Conservation (phyloP, 1,140 invertebrate genomes). For the Drosophila nannoptera region DNA sequence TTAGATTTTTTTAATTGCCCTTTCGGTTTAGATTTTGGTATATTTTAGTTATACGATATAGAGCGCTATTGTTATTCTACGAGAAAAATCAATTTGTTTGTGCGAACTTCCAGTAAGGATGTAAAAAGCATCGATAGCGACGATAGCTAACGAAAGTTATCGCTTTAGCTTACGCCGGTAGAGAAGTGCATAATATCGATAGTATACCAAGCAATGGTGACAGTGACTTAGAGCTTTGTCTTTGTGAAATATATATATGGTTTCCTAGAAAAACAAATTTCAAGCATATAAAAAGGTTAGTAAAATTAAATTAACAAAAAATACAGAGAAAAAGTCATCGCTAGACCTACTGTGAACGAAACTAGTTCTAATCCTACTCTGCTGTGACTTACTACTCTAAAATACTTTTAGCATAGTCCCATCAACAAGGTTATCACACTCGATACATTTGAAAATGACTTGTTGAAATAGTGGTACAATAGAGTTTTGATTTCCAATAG, state of each 20-base stretch:
- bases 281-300: too few species aligned
- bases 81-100: conserved; percentile 59
- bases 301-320: too few species aligned
- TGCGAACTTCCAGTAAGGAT: conserved; percentile 33
- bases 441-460: conserved; percentile 45
- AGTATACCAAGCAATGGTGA: background rate
- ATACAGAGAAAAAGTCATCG: background rate
- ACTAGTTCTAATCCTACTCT: background rate
- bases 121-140: conserved; percentile 38
- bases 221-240: background rate
- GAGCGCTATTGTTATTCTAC: conserved; percentile 30
- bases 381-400: conserved; percentile 11
- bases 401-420: background rate
- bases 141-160: conserved; percentile 17
- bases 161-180: background rate
- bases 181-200: background rate
- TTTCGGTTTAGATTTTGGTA: conserved; percentile 1
- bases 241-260: too few species aligned
- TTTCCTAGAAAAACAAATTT: too few species aligned
- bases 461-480: conserved; percentile 30
- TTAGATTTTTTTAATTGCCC: conserved; percentile 12
- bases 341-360: background rate
- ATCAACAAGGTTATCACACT: background rate
- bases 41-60: background rate
- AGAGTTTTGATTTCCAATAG: conserved; percentile 5